phyloP scores from a whole-genome alignment of 2,797 vertebrate genomes.

The Pogoniulus pusillus region DNA sequence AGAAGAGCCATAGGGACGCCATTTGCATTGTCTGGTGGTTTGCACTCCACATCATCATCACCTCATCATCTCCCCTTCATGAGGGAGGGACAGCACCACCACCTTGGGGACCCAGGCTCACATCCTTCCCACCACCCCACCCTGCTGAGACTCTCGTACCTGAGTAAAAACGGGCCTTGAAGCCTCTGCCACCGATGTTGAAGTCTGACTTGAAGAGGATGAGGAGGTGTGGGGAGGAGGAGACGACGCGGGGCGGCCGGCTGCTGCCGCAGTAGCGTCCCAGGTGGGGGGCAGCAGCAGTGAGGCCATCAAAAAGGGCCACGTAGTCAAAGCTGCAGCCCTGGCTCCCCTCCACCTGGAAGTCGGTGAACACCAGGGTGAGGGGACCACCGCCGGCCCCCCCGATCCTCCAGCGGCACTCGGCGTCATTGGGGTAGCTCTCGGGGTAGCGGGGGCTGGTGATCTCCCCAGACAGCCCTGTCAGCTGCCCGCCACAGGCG shows the following conservation, averaged over 20 bases:
- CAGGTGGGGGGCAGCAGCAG: constrained; percentile 75
- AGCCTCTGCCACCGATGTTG: constrained; percentile 94
- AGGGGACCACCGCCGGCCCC: constrained; percentile 75
- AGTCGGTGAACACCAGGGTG: constrained; percentile 91
- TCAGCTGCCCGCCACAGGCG: constrained; percentile 91
- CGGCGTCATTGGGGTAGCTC: constrained; percentile 91
- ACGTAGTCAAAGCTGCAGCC: constrained; percentile 94
- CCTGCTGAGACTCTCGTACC: constrained; percentile 69
- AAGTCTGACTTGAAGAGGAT: constrained; percentile 95
- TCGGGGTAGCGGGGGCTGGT: constrained; percentile 92
- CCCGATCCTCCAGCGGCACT: constrained; percentile 92
- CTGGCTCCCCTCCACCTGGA: constrained; percentile 92
- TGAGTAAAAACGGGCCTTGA: constrained; percentile 94
- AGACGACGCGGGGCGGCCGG: constrained; percentile 81
- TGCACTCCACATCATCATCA: not conserved
- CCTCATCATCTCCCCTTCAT: not conserved
- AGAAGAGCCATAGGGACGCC: not conserved
- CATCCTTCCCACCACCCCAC: not conserved
- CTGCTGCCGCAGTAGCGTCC: constrained; percentile 87
- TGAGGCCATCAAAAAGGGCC: constrained; percentile 88
- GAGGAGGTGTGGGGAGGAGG: constrained; percentile 85
- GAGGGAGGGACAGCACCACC: not conserved
- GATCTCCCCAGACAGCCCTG: constrained; percentile 90
- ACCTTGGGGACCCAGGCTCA: not conserved
- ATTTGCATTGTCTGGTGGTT: not conserved